A percentile compares a stretch with the other conserved stretches of the same genome.
Evolutionary conservation across 1,140 invertebrate genomes (phyloP).

Genomic region (Aethina tumida): DNA sequence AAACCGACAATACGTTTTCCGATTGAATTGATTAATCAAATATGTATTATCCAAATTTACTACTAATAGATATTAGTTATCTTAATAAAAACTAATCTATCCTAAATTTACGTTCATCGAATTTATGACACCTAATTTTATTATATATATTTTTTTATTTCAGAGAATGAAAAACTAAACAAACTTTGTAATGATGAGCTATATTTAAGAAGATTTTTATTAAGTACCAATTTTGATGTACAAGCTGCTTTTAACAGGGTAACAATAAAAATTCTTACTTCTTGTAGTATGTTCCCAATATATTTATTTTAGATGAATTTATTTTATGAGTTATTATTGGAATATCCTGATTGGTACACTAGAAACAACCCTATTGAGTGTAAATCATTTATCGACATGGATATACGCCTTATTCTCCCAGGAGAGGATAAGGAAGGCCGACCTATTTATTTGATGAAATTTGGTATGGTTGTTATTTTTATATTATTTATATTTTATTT

Average conservation of each 20-base stretch:
- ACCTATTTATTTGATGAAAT: slow-evolving; percentile 30
- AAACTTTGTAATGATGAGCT: slow-evolving; percentile 25
- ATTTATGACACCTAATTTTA: too few relatives aligned
- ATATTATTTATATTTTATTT: not conserved
- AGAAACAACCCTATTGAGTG: slow-evolving; percentile 21
- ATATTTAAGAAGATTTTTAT: slow-evolving; percentile 27
- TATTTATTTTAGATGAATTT: slow-evolving; percentile 27
- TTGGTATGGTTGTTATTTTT: slow-evolving; percentile 31
- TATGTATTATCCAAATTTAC: too few relatives aligned
- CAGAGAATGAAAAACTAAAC: slow-evolving; percentile 11
- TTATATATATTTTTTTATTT: slow-evolving; percentile 6
- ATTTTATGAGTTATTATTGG: slow-evolving; percentile 23
- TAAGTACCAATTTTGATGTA: slow-evolving; percentile 25
- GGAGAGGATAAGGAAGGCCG: slow-evolving; percentile 30
- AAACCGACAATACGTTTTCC: not conserved
- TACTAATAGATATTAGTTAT: too few relatives aligned
- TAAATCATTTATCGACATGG: slow-evolving; percentile 22
- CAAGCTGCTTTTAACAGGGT: slow-evolving; percentile 28
- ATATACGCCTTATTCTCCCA: slow-evolving; percentile 25
- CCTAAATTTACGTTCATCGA: too few relatives aligned
- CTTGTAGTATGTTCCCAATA: not conserved
- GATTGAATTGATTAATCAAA: not conserved
- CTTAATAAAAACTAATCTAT: too few relatives aligned
- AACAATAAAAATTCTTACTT: slow-evolving; percentile 7
- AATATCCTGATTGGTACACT: slow-evolving; percentile 32